Conservation (phyloP, 1,140 invertebrate species). For the Chelonus insularis region DNA sequence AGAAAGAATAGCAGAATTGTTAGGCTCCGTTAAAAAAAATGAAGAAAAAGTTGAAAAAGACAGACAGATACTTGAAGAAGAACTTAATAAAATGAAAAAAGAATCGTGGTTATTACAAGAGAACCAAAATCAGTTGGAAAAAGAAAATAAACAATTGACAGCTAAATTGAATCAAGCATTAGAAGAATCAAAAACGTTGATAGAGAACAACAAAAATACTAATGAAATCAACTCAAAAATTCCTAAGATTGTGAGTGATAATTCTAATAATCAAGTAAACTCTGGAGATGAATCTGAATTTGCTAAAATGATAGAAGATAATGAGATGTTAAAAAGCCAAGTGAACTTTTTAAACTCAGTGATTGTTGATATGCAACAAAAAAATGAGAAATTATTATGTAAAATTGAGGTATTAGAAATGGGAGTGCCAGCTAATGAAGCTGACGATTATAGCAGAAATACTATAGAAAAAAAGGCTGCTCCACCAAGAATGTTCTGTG, state of each 20-base stretch:
- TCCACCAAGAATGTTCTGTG: slow-evolving; percentile 87
- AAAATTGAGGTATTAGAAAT: slow-evolving; percentile 80
- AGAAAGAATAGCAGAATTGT: slow-evolving; percentile 36
- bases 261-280: background rate
- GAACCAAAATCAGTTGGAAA: slow-evolving; percentile 44
- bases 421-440: slow-evolving; percentile 64
- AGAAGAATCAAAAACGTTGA: slow-evolving; percentile 45
- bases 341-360: slow-evolving; percentile 94
- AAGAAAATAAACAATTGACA: slow-evolving; percentile 48
- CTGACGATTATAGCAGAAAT: slow-evolving; percentile 61
- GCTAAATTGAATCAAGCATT: slow-evolving; percentile 42
- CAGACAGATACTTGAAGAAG: slow-evolving; percentile 41
- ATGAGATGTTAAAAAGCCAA: slow-evolving; percentile 71
- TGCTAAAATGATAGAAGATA: slow-evolving; percentile 64
- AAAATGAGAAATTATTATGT: slow-evolving; percentile 81
- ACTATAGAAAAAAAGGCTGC: slow-evolving; percentile 56
- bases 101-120: slow-evolving; percentile 41
- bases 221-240: slow-evolving; percentile 37
- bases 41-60: slow-evolving; percentile 43
- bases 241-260: background rate
- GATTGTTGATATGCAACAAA: slow-evolving; percentile 92
- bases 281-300: background rate
- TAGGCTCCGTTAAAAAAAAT: slow-evolving; percentile 36
- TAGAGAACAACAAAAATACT: slow-evolving; percentile 51
- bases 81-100: slow-evolving; percentile 41